phyloP scores from a whole-genome alignment of 1,140 invertebrate genomes.

The Drosophila sturtevanti region DNA sequence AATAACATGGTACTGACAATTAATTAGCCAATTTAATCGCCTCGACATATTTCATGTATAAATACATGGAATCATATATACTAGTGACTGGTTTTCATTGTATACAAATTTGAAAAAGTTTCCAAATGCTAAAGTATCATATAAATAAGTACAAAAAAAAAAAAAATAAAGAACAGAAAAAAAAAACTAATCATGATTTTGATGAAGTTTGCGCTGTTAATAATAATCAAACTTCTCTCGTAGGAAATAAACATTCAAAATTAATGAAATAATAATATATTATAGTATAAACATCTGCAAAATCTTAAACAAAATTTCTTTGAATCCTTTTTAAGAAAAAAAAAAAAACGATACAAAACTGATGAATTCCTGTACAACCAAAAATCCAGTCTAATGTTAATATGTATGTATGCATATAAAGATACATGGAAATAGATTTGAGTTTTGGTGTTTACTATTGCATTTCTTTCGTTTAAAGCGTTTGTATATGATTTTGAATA shows the following conservation, averaged over 20 bases:
- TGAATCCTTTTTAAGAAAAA: neutral
- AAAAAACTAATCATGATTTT: too few relatives aligned
- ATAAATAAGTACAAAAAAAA: too few relatives aligned
- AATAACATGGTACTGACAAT: neutral
- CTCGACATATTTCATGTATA: neutral
- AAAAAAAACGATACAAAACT: neutral
- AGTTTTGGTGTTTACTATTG: constrained; percentile 1
- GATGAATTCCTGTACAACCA: neutral
- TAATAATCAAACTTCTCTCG: too few relatives aligned
- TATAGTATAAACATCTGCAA: too few relatives aligned
- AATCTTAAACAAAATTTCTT: too few relatives aligned
- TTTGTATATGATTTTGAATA: constrained; percentile 50
- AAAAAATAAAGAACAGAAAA: too few relatives aligned
- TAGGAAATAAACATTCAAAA: too few relatives aligned
- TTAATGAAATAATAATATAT: too few relatives aligned
- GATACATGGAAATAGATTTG: constrained; percentile 22
- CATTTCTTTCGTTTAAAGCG: constrained; percentile 8
- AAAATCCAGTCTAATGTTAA: neutral
- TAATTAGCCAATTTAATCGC: constrained; percentile 1
- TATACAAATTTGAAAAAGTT: neutral
- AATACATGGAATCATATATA: neutral
- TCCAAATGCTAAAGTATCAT: too few relatives aligned
- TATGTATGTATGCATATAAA: neutral
- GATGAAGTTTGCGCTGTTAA: too few relatives aligned
- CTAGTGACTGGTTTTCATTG: neutral